Conservation (phyloP, 2,888 invertebrate species). For the Cosmia trapezina region DNA sequence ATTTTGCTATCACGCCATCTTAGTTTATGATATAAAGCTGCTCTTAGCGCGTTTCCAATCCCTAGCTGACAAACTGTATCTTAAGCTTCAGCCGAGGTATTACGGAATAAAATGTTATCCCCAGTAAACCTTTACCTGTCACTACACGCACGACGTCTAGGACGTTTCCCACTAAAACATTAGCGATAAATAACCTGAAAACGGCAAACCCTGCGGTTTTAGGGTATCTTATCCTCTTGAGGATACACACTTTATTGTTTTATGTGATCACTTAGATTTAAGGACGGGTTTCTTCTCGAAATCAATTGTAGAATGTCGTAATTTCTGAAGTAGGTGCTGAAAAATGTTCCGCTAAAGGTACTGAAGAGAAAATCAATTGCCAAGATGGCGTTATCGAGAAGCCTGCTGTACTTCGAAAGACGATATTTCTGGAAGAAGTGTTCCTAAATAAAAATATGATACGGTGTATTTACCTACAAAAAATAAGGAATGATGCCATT, state of each 20-base stretch:
- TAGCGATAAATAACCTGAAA: conserved; percentile 70
- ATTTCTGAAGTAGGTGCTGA: conserved; percentile 34
- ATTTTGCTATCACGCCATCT: conserved; percentile 1
- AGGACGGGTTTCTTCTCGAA: conserved; percentile 45
- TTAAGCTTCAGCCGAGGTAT: conserved; percentile 41
- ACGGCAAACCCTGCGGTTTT: conserved; percentile 62
- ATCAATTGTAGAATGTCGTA: conserved; percentile 41
- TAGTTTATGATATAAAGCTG: conserved; percentile 38
- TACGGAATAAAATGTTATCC: conserved; percentile 47
- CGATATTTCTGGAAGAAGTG: conserved; percentile 7
- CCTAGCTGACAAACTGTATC: conserved; percentile 38
- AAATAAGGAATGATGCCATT: conserved; percentile 2
- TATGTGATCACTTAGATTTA: conserved; percentile 65
- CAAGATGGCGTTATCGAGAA: conserved; percentile 25
- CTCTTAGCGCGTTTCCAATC: conserved; percentile 26
- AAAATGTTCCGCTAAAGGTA: conserved; percentile 22
- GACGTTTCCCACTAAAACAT: conserved; percentile 61
- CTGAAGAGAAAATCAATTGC: conserved; percentile 5
- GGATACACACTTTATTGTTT: conserved; percentile 66
- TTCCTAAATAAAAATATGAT: neutral
- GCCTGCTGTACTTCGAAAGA: neutral
- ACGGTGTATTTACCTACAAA: neutral
- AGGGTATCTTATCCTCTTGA: conserved; percentile 63
- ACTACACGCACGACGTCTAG: conserved; percentile 47
- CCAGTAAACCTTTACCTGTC: conserved; percentile 54